Percentiles rank a stretch among this genome's conserved stretches.
These are phyloP conservation scores for Dipodomys merriami DNA, from an alignment of 2,113 vertebrate species.

Conservation along the genomic window DNA sequence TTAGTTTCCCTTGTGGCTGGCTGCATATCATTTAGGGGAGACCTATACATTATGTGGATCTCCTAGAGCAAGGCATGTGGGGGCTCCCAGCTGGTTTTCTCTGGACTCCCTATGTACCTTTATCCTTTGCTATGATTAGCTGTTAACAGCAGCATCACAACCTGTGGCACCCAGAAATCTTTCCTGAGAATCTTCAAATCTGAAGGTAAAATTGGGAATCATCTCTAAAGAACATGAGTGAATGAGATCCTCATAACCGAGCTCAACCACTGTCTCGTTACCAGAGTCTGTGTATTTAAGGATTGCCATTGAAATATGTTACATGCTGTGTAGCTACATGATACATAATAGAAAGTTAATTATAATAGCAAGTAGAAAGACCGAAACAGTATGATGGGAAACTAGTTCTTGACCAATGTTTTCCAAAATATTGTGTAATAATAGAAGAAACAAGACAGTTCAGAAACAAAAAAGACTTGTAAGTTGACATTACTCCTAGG, in stretches of 20 bases:
- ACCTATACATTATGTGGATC: background rate
- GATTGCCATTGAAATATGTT: background rate
- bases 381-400: constrained; percentile 33
- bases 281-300: constrained; percentile 29
- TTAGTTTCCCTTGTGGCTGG: background rate
- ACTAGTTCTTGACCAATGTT: constrained; percentile 60
- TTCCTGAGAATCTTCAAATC: background rate
- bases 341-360: constrained; percentile 40
- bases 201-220: background rate
- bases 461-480: constrained; percentile 10
- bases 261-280: constrained; percentile 20
- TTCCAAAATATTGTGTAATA: constrained; percentile 53
- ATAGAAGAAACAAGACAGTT: constrained; percentile 49
- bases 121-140: background rate
- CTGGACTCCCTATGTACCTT: rapidly evolving
- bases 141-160: background rate
- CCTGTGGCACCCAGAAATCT: background rate
- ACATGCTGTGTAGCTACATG: background rate
- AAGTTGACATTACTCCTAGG: background rate
- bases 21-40: background rate
- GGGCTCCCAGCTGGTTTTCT: background rate
- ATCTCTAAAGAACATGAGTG: background rate
- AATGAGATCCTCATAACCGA: background rate
- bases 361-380: background rate
- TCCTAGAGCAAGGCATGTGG: rapidly evolving